Base-by-base conservation (phyloP, 2,888 invertebrate species). In the Trisateles emortualis region DNA sequence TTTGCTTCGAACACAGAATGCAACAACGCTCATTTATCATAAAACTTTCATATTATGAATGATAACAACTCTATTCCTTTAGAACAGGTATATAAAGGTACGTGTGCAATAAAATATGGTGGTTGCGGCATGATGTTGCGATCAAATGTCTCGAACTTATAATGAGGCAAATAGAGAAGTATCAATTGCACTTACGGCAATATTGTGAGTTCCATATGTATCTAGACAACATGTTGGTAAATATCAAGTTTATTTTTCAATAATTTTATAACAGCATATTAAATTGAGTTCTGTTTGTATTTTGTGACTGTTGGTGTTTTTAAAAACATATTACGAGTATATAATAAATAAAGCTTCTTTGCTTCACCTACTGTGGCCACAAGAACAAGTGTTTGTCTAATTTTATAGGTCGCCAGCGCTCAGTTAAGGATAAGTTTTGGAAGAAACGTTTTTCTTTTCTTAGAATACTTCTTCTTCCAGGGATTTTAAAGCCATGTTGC, bases 11-110 rank as follows among this genome's bases (percentile, higher is more conserved):
- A 83, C 69, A 82, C 79, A 78, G 81, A 83, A 77, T 82, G 74
- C 68, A 72, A 86, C 81, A 82, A 70, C 54, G 45, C 76, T 83
- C 84, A 85, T 89, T 87, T 85, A 84, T 88, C 86, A 87, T 66
- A 55, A 66, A 87, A 89, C 77, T 88, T 88, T 76, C 68, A 65
- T 73, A 76, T 76, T 83, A 86, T 80, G 78, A 83, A 83, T 83
- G 84, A 86, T 85, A 88, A 86, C 79, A 86, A 87, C 79, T 85
- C 84, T 70, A 76, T 79, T 74, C 72, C 54, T 61, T 52, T 39
- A 52, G 44, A 62, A 48, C 60, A 63, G 76, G 61, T 72, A n/a
- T n/a, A n/a, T n/a, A n/a, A n/a, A n/a, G n/a, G n/a, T 26, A 66
- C 38, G 52, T 43, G 33, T 40, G 43, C 19, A 47, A 42, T 41